These are phyloP conservation scores for Chelonoidis abingdonii DNA, from an alignment of 2,113 vertebrate species.

Conservation along the genomic window DNA sequence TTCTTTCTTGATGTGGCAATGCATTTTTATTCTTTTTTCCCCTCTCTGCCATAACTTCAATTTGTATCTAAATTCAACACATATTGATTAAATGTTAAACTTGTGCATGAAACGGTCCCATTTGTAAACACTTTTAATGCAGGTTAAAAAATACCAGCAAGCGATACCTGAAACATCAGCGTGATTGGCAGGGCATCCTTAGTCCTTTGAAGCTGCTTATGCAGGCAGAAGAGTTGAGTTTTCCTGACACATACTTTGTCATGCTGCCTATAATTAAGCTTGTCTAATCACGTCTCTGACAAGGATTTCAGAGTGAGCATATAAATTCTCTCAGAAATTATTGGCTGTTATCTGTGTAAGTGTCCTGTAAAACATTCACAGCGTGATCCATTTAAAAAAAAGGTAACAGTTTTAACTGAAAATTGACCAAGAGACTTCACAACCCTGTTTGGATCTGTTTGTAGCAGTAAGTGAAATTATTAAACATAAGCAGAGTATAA, in stretches of 20 bases:
- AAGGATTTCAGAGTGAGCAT: slow-evolving; percentile 34
- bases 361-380: neutral
- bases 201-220: slow-evolving; percentile 38
- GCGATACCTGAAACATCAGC: slow-evolving; percentile 19
- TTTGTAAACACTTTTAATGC: slow-evolving; percentile 7
- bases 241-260: slow-evolving; percentile 35
- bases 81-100: slow-evolving; percentile 32
- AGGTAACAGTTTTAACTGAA: neutral
- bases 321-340: slow-evolving; percentile 23
- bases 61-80: slow-evolving; percentile 23
- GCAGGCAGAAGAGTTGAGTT: slow-evolving; percentile 21
- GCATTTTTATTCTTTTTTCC: slow-evolving; percentile 22
- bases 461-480: neutral
- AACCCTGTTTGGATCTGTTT: neutral
- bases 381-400: neutral
- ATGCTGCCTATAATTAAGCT: slow-evolving; percentile 56
- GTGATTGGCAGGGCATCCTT: slow-evolving; percentile 19
- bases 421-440: neutral
- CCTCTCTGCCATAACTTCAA: neutral
- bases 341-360: neutral
- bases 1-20: slow-evolving; percentile 36
- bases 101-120: neutral
- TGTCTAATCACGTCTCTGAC: slow-evolving; percentile 51
- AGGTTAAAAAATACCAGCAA: slow-evolving; percentile 26
- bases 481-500: neutral